Evolutionary conservation across 2,797 vertebrate genomes (phyloP), one percentile per base, ranked within the genome.

Genomic region (Spizella passerina): DNA sequence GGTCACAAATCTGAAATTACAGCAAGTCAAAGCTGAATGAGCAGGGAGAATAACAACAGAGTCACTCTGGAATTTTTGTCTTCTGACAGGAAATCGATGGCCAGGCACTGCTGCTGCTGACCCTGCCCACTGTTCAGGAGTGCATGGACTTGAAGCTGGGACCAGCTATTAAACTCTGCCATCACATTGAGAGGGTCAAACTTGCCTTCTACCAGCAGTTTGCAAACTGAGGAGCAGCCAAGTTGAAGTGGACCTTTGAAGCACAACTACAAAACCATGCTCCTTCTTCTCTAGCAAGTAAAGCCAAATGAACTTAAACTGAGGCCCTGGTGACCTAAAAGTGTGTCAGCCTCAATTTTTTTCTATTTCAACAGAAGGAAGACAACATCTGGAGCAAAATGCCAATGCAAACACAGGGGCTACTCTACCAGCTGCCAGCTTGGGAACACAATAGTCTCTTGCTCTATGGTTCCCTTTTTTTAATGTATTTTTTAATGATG

Each of bases 101-200:
- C 78, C 99, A 99, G 95, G 99, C 99, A 9, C 98, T 99, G 88
- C 98, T 99, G 86, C 98, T 99, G 94, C 98, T 99, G 82, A 99
- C 99, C 79, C 99, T 99, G 78, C 99, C 99, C 16, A 99, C 99
- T 2, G 99, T 99, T 88, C 99, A 99, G 97, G 99, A 99, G 97
- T 99, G 99, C 94, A 99, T 99, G 99, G 99, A 99, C 97, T 98
- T 99, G 97, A 99, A 99, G 97, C 97, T 99, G 92, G 99, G 99
- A 83, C 99, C 99, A 12, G 99, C 99, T 95, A 99, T 99, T 96
- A 99, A 99, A 97, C 98, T 99, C 95, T 99, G 99, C 97, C 99
- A 99, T 96, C 99, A 99, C 95, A 99, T 99, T 39, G 99, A 99
- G 97, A 98, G 99, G 96, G 99, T 99, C 96, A 99, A 99, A 95